Conservation (phyloP, 2,113 vertebrate species). For the Coptodon bakossiorum region DNA sequence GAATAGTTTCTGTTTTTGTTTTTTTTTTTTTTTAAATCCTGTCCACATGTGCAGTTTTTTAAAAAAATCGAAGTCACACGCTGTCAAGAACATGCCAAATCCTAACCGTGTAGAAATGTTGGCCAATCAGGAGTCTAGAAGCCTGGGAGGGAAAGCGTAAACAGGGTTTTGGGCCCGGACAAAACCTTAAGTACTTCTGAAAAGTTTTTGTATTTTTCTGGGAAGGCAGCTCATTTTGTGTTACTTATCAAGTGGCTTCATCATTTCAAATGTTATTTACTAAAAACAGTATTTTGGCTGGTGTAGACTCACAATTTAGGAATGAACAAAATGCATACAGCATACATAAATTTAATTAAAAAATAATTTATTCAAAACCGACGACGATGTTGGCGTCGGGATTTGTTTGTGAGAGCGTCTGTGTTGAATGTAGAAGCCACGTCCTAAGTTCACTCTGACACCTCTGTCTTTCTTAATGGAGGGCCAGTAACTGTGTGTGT, state of each 20-base stretch:
- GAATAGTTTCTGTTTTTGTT: no score
- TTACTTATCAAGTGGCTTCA: neutral
- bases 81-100: neutral
- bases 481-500: neutral
- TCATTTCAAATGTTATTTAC: neutral
- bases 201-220: neutral
- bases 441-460: neutral
- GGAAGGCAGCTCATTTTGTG: neutral
- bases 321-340: neutral
- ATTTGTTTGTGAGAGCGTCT: neutral
- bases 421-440: neutral
- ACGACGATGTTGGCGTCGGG: neutral
- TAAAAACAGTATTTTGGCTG: neutral
- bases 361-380: neutral
- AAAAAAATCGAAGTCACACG: neutral
- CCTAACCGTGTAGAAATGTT: neutral
- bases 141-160: fast-evolving
- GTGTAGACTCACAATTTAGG: neutral
- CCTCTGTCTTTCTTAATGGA: neutral
- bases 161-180: fast-evolving
- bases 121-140: neutral
- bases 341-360: fast-evolving
- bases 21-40: neutral
- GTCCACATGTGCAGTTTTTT: neutral
- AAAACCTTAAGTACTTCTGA: neutral